Evolutionary conservation across 2,113 vertebrate species (phyloP).

Genomic region (Parus major): DNA sequence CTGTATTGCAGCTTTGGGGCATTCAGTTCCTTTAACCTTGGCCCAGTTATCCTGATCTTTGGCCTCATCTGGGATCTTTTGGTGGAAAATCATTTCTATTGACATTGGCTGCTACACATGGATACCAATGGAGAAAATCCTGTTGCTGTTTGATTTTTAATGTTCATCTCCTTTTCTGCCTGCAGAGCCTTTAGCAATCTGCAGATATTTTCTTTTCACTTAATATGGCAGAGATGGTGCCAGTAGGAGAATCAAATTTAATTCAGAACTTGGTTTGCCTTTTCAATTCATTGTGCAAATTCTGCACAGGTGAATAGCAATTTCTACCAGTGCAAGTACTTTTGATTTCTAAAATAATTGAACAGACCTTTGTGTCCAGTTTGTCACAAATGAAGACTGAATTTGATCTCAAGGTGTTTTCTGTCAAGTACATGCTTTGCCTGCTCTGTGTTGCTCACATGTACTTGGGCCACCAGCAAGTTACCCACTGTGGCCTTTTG

Average conservation of each 20-base stretch:
- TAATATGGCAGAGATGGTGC: neutral
- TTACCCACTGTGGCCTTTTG: conserved; percentile 27
- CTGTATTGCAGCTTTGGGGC: neutral
- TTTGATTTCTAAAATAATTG: conserved; percentile 18
- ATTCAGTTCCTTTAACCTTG: neutral
- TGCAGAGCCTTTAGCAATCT: neutral
- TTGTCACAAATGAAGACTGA: neutral
- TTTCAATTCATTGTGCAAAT: neutral
- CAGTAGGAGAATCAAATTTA: neutral
- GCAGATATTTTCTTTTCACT: neutral
- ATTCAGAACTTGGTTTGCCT: neutral
- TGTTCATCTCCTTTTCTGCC: neutral
- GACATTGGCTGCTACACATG: neutral
- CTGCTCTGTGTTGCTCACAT: neutral
- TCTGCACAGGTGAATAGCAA: neutral
- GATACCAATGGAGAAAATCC: neutral
- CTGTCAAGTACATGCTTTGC: conserved; percentile 33
- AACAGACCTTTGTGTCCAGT: neutral
- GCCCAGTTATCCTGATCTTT: neutral
- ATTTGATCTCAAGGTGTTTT: conserved; percentile 37
- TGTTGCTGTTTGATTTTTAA: neutral
- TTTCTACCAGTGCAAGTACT: neutral
- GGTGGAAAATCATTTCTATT: neutral
- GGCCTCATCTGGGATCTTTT: neutral
- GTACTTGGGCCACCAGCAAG: neutral